phyloP scores from a whole-genome alignment of 2,888 invertebrate genomes.

The Mimas tiliae region DNA sequence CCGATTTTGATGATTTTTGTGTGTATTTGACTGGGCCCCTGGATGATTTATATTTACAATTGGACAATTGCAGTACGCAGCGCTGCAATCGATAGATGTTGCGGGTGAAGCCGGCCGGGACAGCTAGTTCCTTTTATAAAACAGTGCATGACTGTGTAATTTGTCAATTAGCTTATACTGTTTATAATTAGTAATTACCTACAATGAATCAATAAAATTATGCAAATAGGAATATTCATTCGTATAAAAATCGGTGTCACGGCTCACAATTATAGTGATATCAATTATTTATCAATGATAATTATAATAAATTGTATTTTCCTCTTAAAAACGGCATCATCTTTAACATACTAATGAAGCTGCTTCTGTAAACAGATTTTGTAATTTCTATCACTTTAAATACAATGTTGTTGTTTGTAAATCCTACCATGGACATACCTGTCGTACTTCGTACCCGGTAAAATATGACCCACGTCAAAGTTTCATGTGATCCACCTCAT shows the following conservation, averaged over 20 bases:
- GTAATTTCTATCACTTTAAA: not conserved
- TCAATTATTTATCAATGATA: constrained; percentile 27
- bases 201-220: not conserved
- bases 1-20: too few relatives aligned
- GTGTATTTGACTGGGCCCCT: too few relatives aligned
- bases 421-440: not conserved
- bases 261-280: constrained; percentile 1
- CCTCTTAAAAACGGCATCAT: constrained; percentile 21
- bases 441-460: too few relatives aligned
- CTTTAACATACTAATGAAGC: constrained; percentile 1
- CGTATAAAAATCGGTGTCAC: constrained; percentile 27
- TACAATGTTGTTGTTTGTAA: not conserved
- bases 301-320: constrained; percentile 24
- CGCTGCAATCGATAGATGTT: too few relatives aligned
- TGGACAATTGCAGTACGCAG: too few relatives aligned
- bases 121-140: not conserved
- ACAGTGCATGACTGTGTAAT: not conserved
- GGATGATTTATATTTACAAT: too few relatives aligned
- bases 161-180: not conserved
- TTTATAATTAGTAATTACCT: not conserved
- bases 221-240: constrained; percentile 27
- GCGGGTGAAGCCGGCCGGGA: too few relatives aligned
- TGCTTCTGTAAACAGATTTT: not conserved
- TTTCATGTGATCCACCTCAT: too few relatives aligned
- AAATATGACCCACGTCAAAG: too few relatives aligned